phyloP scores from a whole-genome alignment of 2,797 vertebrate genomes.

The Sitta carolinensis region DNA sequence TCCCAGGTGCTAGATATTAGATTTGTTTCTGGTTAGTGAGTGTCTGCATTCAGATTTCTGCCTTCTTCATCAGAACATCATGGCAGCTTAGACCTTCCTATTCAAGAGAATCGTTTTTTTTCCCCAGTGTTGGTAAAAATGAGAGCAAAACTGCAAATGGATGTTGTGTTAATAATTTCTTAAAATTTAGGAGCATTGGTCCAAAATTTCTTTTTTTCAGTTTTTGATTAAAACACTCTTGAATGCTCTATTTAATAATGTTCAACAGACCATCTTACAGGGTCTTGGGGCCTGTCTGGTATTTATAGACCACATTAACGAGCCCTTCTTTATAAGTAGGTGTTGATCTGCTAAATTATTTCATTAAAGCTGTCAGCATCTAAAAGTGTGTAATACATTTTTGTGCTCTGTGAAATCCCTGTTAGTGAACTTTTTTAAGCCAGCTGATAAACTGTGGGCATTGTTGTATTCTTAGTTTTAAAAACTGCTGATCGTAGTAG shows the following conservation, averaged over 20 bases:
- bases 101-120: rapidly evolving
- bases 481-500: background rate
- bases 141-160: background rate
- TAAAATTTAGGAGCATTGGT: background rate
- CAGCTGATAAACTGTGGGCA: background rate
- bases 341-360: background rate
- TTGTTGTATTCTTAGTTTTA: background rate
- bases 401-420: background rate
- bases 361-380: background rate
- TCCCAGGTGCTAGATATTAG: background rate
- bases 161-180: background rate
- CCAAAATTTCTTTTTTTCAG: background rate
- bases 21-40: background rate
- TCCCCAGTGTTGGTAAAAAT: background rate
- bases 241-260: background rate
- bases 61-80: background rate
- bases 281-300: background rate
- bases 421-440: background rate
- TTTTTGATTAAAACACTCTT: background rate
- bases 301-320: background rate
- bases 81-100: background rate
- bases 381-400: background rate
- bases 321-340: background rate
- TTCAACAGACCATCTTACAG: background rate
- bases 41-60: background rate